Base-by-base conservation (phyloP, 2,797 vertebrate species). In the Protonibea diacanthus region DNA sequence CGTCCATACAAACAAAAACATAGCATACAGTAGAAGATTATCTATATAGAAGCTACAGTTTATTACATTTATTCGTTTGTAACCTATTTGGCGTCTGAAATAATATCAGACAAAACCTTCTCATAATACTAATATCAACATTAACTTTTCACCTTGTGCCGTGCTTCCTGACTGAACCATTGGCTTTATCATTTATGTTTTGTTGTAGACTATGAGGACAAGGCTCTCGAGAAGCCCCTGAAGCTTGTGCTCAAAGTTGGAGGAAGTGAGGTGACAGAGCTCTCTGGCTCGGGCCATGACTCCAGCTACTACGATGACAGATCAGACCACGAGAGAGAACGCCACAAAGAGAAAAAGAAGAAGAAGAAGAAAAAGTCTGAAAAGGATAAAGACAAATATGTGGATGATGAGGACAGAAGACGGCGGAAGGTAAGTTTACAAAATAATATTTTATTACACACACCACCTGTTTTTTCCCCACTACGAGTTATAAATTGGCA, bases 321-420 rank as follows among this genome's bases (percentile, higher is more conserved):
- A 53, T 99, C 98, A 7, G 98, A 99, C 91, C 98, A 97, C 0
- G 98, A 99, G 77, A 95, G 97, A 59, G 98, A 99, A 75, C 94
- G 97, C 0, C 98, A 99, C 91, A 97, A 96, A 85, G 98, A 99
- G 27, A 99, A 99, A 59, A 99, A 99, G 84, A 99, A 99, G 74
- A 99, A 99, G 27, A 99, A 99, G 82, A 99, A 99, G 78, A 99
- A 99, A 18, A 99, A 99, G 79, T 96, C 97, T 0, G 97, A 99
- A 72, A 98, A 99, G 73, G 97, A 98, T 38, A 98, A 97, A 92
- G 97, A 98, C 86, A 98, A 99, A 48, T 97, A 97, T 72, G 85
- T 96, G 63, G 97, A 97, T 74, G 97, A 98, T n/a, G 97, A 98
- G 1, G 97, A 97, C 61, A 95, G 98, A 84, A 96, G 97, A 66